Evolutionary conservation across 2,113 vertebrate genomes (phyloP), one percentile per base, ranked within the genome.

Genomic region (Gobio gobio): DNA sequence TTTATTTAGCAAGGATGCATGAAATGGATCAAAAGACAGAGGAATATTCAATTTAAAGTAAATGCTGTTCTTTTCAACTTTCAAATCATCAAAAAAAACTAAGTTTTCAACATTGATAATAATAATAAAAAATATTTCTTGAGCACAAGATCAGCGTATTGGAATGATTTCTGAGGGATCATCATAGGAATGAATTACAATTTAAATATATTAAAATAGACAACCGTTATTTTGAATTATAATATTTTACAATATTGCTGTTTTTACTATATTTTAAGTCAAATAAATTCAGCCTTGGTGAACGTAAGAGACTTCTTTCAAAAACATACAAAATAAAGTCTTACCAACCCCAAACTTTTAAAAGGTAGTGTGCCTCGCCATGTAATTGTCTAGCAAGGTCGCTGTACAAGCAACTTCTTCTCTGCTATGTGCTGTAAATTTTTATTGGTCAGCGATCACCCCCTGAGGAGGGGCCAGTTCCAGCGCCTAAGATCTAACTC

Each of bases 361-460:
- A 36, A 84, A 29, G 33, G 73, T 63, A 86, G 51, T n/a, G 72
- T 72, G 59, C 51, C 54, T 47, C 22, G 3, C n/a, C 49, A 72
- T 29, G 56, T 81, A 86, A 86, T 72, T 84, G 84, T 86, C 73
- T 66, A 61, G 81, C 70, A 58, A 43, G 49, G 75, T 83, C 79
- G 18, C 85, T 78, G 58, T 24, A 76, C 82, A 86, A 85, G 84
- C 64, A 64, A 86, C 78, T 88, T 83, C 85, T 89, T 82, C 86
- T 89, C 73, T 51, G 68, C 85, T 88, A 89, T 90, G 82, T 80
- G 81, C 84, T 85, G 72, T 88, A 86, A 75, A 88, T 72, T 84
- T 89, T 85, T 88, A 86, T 88, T 87, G 81, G 85, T 88, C 74
- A 54, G 83, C 29, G 51, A 86, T 85, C 82, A 43, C 75, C 86